Conservation (phyloP, 1,140 invertebrate genomes). For the Drosophila seguyi region DNA sequence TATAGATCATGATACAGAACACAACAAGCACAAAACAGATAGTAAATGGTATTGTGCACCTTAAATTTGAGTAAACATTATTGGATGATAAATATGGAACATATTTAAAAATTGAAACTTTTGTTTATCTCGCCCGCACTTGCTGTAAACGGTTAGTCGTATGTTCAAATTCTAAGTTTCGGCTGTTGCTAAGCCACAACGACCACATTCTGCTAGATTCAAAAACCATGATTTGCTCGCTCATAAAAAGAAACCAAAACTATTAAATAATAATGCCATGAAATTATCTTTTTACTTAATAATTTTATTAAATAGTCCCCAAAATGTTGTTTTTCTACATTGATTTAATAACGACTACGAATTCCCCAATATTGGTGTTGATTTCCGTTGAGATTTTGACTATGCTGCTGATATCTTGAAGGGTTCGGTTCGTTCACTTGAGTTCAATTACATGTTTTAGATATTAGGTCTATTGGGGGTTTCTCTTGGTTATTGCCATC, state of each 20-base stretch:
- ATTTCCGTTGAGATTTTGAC: slow-evolving; percentile 39
- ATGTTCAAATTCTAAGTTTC: neutral
- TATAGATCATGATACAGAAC: too few relatives aligned
- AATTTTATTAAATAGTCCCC: slow-evolving; percentile 66
- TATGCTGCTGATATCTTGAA: slow-evolving; percentile 43
- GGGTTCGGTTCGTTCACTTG: slow-evolving; percentile 22
- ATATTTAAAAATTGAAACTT: neutral
- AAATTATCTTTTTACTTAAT: slow-evolving; percentile 43
- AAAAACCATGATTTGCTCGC: neutral
- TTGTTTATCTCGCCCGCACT: too few relatives aligned
- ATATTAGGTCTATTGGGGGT: slow-evolving; percentile 39
- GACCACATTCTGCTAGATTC: too few relatives aligned
- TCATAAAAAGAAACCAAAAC: neutral
- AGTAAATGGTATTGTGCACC: too few relatives aligned
- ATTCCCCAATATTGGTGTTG: slow-evolving; percentile 51
- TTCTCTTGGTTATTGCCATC: slow-evolving; percentile 56
- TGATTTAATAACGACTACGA: slow-evolving; percentile 57
- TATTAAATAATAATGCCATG: neutral
- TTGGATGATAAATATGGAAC: neutral
- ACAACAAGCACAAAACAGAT: too few relatives aligned
- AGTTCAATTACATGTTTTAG: slow-evolving; percentile 38
- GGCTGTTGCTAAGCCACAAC: neutral
- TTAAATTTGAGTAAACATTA: too few relatives aligned
- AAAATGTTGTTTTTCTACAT: slow-evolving; percentile 54
- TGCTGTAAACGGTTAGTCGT: neutral